Base-by-base conservation (phyloP, 2,113 vertebrate genomes). In the Numida meleagris region DNA sequence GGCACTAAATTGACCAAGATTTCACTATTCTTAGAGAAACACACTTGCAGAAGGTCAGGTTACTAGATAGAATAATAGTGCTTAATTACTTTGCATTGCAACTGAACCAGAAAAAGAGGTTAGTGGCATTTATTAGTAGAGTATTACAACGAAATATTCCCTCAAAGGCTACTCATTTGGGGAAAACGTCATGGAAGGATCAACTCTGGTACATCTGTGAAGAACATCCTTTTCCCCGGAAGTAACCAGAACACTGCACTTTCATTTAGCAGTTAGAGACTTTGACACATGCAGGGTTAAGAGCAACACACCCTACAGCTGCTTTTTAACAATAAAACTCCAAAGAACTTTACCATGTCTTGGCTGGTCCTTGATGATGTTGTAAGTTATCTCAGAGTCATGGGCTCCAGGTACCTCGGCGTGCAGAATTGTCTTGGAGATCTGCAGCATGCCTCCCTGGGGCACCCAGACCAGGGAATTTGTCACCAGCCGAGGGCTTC, bases 381-480 rank as follows among this genome's bases (percentile, higher is more conserved):
- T 98, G 97, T 99, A 99, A 90, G 98, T 82, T 58, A 99, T 98
- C 75, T 98, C 97, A 0, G 98, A 98, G 17, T 98, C 96, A 4
- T 61, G 86, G 90, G 97, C 94, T 10, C 98, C 98, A 0, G 97
- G 97, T 43, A 98, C 97, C 88, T 98, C 72, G 0, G 98, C 97
- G 20, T 95, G 97, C 90, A 99, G 97, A 90, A 99, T 97, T n/a
- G 97, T 98, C 74, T 83, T 98, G 80, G 98, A 98, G 63, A 99
- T 98, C 14, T 98, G 98, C 9, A 99, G 97, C 98, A 98, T 99
- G 1, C 99, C 99, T 2, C 99, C 99, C 91, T 99, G 98, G n/a
- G 98, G 98, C 58, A 99, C 99, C 99, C 99, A 99, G 10, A 99
- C 98, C 90, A 97, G 51, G 4, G 98, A 98, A n/a, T 98, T 96